Evolutionary conservation across 2,113 vertebrate species (phyloP).

Genomic region (Eidolon helvum): DNA sequence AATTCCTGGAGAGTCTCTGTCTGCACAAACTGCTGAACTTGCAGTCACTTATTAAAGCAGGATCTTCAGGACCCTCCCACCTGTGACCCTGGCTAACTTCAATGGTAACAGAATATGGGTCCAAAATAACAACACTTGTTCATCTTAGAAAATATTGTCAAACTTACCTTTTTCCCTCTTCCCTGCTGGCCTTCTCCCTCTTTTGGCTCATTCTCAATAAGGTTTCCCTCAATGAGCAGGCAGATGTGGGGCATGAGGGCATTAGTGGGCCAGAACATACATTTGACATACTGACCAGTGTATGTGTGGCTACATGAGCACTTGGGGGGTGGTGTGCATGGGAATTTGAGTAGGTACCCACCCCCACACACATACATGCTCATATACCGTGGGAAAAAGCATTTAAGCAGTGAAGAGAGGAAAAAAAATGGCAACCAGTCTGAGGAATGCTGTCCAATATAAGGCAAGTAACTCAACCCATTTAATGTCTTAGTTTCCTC

Average conservation of each 20-base stretch:
- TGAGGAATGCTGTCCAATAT: not conserved
- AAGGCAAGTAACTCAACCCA: not conserved
- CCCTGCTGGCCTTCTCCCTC: not conserved
- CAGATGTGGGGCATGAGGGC: too few relatives aligned
- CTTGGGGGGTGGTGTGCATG: rapidly evolving
- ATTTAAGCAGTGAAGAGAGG: not conserved
- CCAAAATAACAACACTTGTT: not conserved
- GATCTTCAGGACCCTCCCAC: not conserved
- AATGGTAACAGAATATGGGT: not conserved
- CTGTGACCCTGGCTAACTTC: not conserved
- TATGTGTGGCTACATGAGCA: not conserved
- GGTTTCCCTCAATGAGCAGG: rapidly evolving
- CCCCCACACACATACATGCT: too few relatives aligned
- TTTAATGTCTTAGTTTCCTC: not conserved
- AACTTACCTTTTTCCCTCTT: too few relatives aligned
- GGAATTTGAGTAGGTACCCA: not conserved
- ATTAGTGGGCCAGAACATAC: not conserved
- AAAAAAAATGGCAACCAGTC: not conserved
- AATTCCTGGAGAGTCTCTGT: not conserved
- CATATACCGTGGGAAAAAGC: not conserved
- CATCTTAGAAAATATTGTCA: not conserved
- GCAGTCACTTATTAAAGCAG: not conserved
- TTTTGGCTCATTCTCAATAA: rapidly evolving
- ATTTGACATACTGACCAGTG: rapidly evolving
- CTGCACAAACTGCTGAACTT: not conserved